Conservation (phyloP, 2,888 invertebrate genomes). For the Plutella xylostella region DNA sequence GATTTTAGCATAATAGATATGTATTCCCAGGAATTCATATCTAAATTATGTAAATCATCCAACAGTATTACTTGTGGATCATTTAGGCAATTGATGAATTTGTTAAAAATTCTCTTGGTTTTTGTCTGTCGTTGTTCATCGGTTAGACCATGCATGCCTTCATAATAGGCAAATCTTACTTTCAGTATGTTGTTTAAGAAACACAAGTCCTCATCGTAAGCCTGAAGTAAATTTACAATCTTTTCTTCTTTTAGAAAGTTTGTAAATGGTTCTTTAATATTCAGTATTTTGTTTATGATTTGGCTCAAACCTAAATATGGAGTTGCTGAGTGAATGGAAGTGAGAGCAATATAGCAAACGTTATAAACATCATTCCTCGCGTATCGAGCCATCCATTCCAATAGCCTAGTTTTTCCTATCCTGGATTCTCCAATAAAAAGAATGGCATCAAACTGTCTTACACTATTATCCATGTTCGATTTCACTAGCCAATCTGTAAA, state of each 20-base stretch:
- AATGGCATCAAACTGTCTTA: constrained; percentile 64
- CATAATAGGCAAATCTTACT: constrained; percentile 61
- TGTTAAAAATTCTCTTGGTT: constrained; percentile 42
- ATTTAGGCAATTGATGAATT: constrained; percentile 37
- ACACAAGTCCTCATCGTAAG: constrained; percentile 55
- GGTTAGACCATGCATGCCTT: constrained; percentile 39
- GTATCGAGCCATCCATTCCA: constrained; percentile 59
- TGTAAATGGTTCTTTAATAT: constrained; percentile 37
- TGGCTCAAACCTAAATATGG: constrained; percentile 50
- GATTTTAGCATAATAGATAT: constrained; percentile 40
- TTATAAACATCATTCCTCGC: constrained; percentile 32
- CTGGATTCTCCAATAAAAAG: constrained; percentile 66
- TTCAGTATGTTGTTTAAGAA: constrained; percentile 64
- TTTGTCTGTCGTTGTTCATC: constrained; percentile 44
- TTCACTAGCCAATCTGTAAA: constrained; percentile 42
- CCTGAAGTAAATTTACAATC: constrained; percentile 36
- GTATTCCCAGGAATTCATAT: constrained; percentile 52
- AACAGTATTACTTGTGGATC: constrained; percentile 46
- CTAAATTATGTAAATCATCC: constrained; percentile 63
- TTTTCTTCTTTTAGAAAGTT: constrained; percentile 56
- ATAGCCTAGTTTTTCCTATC: constrained; percentile 69
- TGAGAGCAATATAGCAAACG: constrained; percentile 36
- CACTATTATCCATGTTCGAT: too few species aligned
- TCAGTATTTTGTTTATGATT: constrained; percentile 51
- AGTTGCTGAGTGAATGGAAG: constrained; percentile 54